Evolutionary conservation across 2,797 vertebrate species (phyloP), one percentile per base, ranked within the genome.

Genomic region (Rhinella marina): DNA sequence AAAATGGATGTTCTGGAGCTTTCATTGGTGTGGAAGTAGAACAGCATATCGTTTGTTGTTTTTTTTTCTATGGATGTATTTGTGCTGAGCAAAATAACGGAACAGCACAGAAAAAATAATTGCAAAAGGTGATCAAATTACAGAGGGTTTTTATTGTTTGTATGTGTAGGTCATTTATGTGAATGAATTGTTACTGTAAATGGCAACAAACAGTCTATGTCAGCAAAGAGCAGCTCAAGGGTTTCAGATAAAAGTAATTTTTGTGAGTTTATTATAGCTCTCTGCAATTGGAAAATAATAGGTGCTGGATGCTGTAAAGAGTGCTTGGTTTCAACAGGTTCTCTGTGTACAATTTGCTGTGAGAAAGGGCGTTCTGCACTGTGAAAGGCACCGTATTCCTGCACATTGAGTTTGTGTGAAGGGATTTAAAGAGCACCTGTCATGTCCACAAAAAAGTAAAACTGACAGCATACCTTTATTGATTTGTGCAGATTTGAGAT

Each of bases 11-110:
- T 72, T 84, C 10, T 29, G n/a, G 27, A 27, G 81, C 29, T 83
- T 86, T 89, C 81, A 86, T 86, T 89, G 79, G 68, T 78, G 25
- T 3, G 66, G 8, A 88, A 77, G 23, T 29, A 14, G 59, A 64
- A 77, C 61, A 50, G 23, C 59, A 52, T 76, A 77, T 76, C 9
- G 25, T 62, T 81, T 50, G 12, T 70, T 72, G 14, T 61, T 25
- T 76, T 48, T 41, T 64, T 59, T 80, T 11, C 32, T 29, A 79
- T 70, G n/a, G 27, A 32, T 52, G n/a, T 85, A 57, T 50, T 85
- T 77, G 56, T 77, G 41, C 73, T 85, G n/a, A 61, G 83, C 50
- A 59, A 81, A 85, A 68, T 70, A 66, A 76, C 59, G 21, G 41
- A 27, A 32, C 41, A 32, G 5, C 14, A 21, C 29, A 16, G 25